phyloP scores from a whole-genome alignment of 2,113 vertebrate genomes.

The Mungos mungo region DNA sequence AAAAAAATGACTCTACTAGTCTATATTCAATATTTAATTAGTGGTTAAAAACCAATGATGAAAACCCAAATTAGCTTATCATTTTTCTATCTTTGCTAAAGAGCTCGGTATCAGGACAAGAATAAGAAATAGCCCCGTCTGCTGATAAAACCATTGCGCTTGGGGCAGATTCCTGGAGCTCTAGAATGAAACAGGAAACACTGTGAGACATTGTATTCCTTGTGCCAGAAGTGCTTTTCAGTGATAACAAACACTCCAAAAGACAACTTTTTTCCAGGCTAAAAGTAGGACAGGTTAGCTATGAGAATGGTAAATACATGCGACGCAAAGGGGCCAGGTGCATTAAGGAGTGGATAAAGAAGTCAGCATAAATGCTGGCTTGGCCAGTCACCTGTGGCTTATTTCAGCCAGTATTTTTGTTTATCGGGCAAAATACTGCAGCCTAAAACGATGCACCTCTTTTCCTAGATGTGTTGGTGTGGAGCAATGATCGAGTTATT shows the following conservation, averaged over 20 bases:
- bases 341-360: not conserved
- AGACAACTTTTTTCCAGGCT: not conserved
- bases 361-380: not conserved
- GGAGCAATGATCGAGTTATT: slow-evolving; percentile 98
- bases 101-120: not conserved
- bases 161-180: not conserved
- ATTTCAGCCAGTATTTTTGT: not conserved
- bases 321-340: not conserved
- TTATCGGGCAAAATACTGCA: not conserved
- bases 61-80: not conserved
- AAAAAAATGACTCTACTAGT: not conserved
- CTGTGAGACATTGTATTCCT: not conserved
- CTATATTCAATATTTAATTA: not conserved
- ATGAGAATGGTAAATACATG: not conserved
- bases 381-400: not conserved
- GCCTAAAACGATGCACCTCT: slow-evolving; percentile 46
- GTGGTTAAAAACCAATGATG: not conserved
- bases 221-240: not conserved
- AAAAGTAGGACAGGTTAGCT: not conserved
- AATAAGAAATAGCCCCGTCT: slow-evolving; percentile 42
- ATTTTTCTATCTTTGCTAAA: not conserved
- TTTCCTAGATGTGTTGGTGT: slow-evolving; percentile 94
- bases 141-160: not conserved
- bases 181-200: not conserved
- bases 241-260: not conserved